Conservation (phyloP, 37 sponge, comb jelly and placozoan genomes). For the Spongilla lacustris region DNA sequence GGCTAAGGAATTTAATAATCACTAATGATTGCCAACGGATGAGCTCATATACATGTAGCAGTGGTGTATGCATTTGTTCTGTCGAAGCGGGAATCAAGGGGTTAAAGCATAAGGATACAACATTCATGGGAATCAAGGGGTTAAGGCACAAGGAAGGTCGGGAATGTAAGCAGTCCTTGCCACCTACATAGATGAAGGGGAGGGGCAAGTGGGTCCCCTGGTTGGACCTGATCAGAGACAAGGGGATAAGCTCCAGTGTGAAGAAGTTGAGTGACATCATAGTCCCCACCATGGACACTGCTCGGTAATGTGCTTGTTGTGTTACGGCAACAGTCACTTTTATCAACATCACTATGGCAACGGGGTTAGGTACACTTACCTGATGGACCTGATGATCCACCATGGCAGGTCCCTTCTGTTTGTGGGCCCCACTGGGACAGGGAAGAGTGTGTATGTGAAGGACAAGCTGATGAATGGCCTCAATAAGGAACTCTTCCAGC, state of each 20-base stretch:
- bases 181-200: slow-evolving; percentile 65
- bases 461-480: slow-evolving; percentile 93
- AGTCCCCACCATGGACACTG: slow-evolving; percentile 95
- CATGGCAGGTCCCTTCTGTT: slow-evolving; percentile 80
- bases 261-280: slow-evolving; percentile 92
- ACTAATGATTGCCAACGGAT: too few relatives aligned
- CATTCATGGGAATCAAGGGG: too few relatives aligned
- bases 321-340: not conserved
- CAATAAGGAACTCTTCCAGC: slow-evolving; percentile 80
- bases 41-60: too few relatives aligned
- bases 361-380: slow-evolving; percentile 77
- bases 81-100: too few relatives aligned
- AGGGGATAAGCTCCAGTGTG: slow-evolving; percentile 47
- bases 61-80: too few relatives aligned
- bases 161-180: not conserved
- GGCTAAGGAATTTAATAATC: too few relatives aligned
- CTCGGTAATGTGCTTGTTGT: slow-evolving; percentile 28
- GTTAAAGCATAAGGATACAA: too few relatives aligned
- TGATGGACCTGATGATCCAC: slow-evolving; percentile 91
- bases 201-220: slow-evolving; percentile 96
- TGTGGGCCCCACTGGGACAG: slow-evolving; percentile 99
- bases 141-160: not conserved
- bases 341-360: not conserved
- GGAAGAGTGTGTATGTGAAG: slow-evolving; percentile 97
- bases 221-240: slow-evolving; percentile 87